Percentiles rank a stretch among this genome's conserved stretches.
phyloP scores from a whole-genome alignment of 1,140 invertebrate genomes.

The Bombus haemorrhoidalis region DNA sequence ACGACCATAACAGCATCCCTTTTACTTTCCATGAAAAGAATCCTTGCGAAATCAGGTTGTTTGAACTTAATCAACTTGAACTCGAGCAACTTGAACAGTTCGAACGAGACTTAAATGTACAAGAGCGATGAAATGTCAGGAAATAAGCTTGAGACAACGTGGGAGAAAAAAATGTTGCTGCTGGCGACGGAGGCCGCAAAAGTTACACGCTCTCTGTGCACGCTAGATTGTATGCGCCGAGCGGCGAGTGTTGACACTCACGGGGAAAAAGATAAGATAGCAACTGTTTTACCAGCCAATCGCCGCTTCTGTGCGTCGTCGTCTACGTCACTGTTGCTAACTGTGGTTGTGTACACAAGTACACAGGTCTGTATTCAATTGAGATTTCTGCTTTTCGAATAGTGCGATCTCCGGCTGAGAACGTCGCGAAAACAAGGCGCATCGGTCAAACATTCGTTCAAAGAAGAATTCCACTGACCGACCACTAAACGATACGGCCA shows the following conservation, averaged over 20 bases:
- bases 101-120: neutral
- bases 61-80: neutral
- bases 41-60: neutral
- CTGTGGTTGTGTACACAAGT: constrained; percentile 52
- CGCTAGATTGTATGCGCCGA: constrained; percentile 43
- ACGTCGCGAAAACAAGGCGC: neutral
- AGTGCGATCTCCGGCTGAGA: neutral
- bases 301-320: constrained; percentile 51
- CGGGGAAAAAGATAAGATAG: constrained; percentile 70
- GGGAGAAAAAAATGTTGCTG: neutral
- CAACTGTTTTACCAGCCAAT: constrained; percentile 65
- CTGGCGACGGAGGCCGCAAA: neutral
- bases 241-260: constrained; percentile 66
- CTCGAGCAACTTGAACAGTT: neutral
- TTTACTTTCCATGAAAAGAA: neutral
- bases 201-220: constrained; percentile 21
- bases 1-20: too few species aligned
- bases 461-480: neutral
- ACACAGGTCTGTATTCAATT: constrained; percentile 32
- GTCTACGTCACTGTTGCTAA: constrained; percentile 68
- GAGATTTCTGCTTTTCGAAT: constrained; percentile 12
- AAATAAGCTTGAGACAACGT: neutral
- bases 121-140: neutral
- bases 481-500: neutral
- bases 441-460: neutral